Evolutionary conservation across 1,140 invertebrate species (phyloP).

Genomic region (Nilaparvata lugens): DNA sequence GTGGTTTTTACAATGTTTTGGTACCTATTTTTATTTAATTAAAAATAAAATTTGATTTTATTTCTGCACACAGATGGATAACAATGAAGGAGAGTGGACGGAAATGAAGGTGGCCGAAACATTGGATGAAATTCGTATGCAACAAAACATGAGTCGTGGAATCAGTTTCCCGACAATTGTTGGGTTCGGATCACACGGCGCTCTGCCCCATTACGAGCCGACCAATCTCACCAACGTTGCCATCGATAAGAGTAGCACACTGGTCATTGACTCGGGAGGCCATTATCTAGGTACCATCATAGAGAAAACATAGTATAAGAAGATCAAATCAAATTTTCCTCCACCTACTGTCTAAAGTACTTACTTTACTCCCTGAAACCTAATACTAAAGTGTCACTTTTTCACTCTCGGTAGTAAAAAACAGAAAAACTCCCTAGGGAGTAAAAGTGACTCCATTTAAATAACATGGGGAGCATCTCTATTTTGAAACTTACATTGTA

Average conservation of each 20-base stretch:
- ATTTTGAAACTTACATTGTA: too few species aligned
- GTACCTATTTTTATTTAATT: too few species aligned
- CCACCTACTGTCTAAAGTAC: too few species aligned
- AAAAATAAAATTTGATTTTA: background rate
- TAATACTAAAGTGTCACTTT: too few species aligned
- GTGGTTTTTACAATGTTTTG: too few species aligned
- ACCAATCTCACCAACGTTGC: constrained; percentile 57
- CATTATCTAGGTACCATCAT: constrained; percentile 44
- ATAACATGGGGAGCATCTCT: too few species aligned
- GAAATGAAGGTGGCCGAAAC: constrained; percentile 54
- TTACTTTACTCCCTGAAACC: too few species aligned
- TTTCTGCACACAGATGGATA: constrained; percentile 13
- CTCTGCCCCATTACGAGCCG: constrained; percentile 84
- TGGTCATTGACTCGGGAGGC: constrained; percentile 48
- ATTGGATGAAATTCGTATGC: constrained; percentile 53
- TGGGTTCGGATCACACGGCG: constrained; percentile 78
- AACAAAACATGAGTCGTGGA: constrained; percentile 57
- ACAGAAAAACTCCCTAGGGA: too few species aligned
- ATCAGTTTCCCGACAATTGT: constrained; percentile 82
- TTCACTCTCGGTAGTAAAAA: too few species aligned
- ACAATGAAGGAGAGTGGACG: constrained; percentile 41
- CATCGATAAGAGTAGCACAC: constrained; percentile 46
- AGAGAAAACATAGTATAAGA: too few species aligned
- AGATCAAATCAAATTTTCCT: too few species aligned
- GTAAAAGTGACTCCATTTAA: too few species aligned